Base-by-base conservation (phyloP, 2,888 invertebrate species). In the Thymelicus lineola region DNA sequence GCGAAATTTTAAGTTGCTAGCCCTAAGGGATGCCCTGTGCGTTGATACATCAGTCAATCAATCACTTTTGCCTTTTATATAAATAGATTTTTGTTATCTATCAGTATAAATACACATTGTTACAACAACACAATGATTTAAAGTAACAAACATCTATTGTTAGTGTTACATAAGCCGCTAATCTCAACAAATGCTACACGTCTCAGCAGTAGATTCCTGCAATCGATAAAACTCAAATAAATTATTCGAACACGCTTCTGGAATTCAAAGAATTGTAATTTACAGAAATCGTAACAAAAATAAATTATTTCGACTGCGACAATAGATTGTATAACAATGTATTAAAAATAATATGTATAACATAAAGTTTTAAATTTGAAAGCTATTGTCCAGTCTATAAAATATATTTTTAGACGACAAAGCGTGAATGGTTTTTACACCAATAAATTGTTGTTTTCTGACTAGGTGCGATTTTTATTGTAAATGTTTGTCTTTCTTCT, bases 41-140 rank as follows among this genome's bases (percentile, higher is more conserved):
- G n/a, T n/a, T n/a, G n/a, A n/a, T n/a, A n/a, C n/a, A n/a, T n/a
- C n/a, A n/a, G n/a, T n/a, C n/a, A n/a, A n/a, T n/a, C n/a, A n/a
- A n/a, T n/a, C n/a, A n/a, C n/a, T n/a, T n/a, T n/a, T n/a, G n/a
- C n/a, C n/a, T n/a, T n/a, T n/a, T n/a, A n/a, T n/a, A n/a, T n/a
- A n/a, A n/a, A n/a, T n/a, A n/a, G n/a, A n/a, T n/a, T n/a, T n/a
- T n/a, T n/a, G n/a, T n/a, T n/a, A n/a, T 28, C 42, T 42, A 38
- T 38, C 50, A 45, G 66, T 50, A 57, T 35, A 58, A 59, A 38
- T 38, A 50, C n/a, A 48, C 46, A 58, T 36, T 82, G 81, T 73
- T 74, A 73, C 72, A 81, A 90, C 87, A 90, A 91, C 88, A 90
- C n/a, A 81, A 78, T 77, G 80, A 82, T 68, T 68, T 84, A 82